A percentile compares a stretch with the other conserved stretches of the same genome.
phyloP scores from a whole-genome alignment of 2,113 vertebrate species.

The Otus sunia region DNA sequence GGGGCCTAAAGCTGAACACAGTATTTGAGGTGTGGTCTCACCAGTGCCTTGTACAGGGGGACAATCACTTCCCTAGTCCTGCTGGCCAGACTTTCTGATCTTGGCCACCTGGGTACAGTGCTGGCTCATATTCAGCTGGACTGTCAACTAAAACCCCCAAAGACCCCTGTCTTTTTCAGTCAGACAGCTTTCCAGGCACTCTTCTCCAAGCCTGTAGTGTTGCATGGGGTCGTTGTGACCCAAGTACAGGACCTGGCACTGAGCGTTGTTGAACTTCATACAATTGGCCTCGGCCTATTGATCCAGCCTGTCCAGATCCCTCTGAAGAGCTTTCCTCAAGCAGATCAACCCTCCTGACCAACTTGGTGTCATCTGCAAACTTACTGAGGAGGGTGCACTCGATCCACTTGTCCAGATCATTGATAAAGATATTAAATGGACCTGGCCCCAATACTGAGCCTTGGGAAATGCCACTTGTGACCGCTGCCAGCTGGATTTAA shows the following conservation, averaged over 20 bases:
- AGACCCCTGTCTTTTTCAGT: neutral
- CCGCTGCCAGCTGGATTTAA: neutral
- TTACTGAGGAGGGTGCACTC: neutral
- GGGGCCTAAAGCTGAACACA: neutral
- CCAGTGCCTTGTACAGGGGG: neutral
- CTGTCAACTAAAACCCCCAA: accelerated
- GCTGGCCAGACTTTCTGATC: neutral
- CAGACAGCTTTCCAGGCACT: accelerated
- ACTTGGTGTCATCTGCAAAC: accelerated
- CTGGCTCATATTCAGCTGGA: accelerated
- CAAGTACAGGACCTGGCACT: neutral
- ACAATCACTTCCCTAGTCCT: neutral
- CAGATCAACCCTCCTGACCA: neutral
- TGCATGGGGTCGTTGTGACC: neutral
- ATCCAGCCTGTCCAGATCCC: neutral
- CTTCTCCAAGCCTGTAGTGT: neutral
- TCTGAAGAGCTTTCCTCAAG: neutral
- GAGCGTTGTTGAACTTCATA: neutral
- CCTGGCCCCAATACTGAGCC: neutral
- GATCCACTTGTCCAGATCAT: neutral
- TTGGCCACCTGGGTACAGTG: accelerated
- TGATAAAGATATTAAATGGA: neutral
- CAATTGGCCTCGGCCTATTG: accelerated
- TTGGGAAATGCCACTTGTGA: neutral
- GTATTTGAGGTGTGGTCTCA: neutral